phyloP scores from a whole-genome alignment of 1,140 invertebrate species.

The Chironomus striatipennis region DNA sequence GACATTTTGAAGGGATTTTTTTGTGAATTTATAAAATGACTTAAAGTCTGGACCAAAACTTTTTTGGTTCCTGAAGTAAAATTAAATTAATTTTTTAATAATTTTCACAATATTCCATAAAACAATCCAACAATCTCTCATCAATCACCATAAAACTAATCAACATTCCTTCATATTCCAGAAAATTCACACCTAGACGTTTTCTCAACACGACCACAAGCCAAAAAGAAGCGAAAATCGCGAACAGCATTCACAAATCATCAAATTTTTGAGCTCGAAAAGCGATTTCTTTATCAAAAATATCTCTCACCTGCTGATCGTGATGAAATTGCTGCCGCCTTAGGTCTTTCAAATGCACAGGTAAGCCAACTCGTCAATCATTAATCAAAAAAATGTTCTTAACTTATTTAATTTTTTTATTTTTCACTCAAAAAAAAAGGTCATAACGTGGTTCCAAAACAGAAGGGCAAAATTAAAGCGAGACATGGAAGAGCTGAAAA shows the following conservation, averaged over 20 bases:
- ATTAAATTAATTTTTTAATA: too few species aligned
- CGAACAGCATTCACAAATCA: slow-evolving; percentile 97
- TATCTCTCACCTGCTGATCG: slow-evolving; percentile 94
- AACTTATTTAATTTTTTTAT: background rate
- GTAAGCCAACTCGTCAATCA: slow-evolving; percentile 48
- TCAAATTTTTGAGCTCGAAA: slow-evolving; percentile 97
- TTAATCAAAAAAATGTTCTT: slow-evolving; percentile 7
- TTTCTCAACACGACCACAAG: slow-evolving; percentile 85
- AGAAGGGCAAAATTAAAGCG: slow-evolving; percentile 91
- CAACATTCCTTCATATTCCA: slow-evolving; percentile 28
- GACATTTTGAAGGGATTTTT: too few species aligned
- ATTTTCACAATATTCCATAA: too few species aligned
- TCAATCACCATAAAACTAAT: background rate
- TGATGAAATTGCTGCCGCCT: slow-evolving; percentile 86
- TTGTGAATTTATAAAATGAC: too few species aligned
- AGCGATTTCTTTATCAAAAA: slow-evolving; percentile 95
- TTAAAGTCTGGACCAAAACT: too few species aligned
- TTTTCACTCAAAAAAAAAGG: slow-evolving; percentile 32
- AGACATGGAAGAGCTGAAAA: slow-evolving; percentile 96
- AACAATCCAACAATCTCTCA: background rate
- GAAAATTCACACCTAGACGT: slow-evolving; percentile 58
- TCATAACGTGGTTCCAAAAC: slow-evolving; percentile 98
- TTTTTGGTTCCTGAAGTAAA: too few species aligned
- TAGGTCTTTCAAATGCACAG: slow-evolving; percentile 92
- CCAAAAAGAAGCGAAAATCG: slow-evolving; percentile 98